Evolutionary conservation across 2,113 vertebrate genomes (phyloP), one percentile per base, ranked within the genome.

Genomic region (Xiphias gladius): DNA sequence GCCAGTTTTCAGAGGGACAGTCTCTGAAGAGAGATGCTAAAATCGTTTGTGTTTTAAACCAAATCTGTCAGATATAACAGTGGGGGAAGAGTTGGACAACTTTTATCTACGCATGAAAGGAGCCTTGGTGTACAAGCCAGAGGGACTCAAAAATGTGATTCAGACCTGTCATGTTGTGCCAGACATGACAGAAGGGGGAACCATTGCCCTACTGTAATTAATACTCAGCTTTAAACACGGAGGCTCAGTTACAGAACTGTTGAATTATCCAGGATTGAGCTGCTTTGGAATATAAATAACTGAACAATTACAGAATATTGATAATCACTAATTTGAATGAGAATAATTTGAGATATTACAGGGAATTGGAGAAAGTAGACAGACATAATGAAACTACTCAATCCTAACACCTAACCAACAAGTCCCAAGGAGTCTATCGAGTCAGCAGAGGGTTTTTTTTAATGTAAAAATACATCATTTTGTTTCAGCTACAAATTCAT

Each of bases 381-480:
- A 13, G 19, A 20, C 5, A 30, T 28, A 10, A 43, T 58, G 1
- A 72, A 58, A 57, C 16, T 13, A 16, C 22, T 54, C 12, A 1
- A 24, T 8, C 48, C 12, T 55, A 22, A 39, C 28, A 67, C 30
- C 30, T 30, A 6, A 75, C 28, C 19, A 79, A 63, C 24, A 65
- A 30, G 55, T 16, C 5, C 13, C 12, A 72, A 77, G 0, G 7
- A 67, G 13, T 1, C n/a, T 9, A 2, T 73, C 1, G 7, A 7
- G 32, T 78, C 43, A 77, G 66, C 46, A 81, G 28, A 35, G 20
- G 3, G 5, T 43, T 76, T 69, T 68, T 84, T 84, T 85, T 85
- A 87, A 86, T 88, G 88, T 83, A 88, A 89, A 91, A 89, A 92
- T 84, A 91, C 62, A 81, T 66, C 30, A 68, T 55, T 19, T 61